A percentile compares a stretch with the other conserved stretches of the same genome.
These are phyloP conservation scores for Scortum barcoo DNA, from an alignment of 2,113 vertebrate species.

Conservation along the genomic window DNA sequence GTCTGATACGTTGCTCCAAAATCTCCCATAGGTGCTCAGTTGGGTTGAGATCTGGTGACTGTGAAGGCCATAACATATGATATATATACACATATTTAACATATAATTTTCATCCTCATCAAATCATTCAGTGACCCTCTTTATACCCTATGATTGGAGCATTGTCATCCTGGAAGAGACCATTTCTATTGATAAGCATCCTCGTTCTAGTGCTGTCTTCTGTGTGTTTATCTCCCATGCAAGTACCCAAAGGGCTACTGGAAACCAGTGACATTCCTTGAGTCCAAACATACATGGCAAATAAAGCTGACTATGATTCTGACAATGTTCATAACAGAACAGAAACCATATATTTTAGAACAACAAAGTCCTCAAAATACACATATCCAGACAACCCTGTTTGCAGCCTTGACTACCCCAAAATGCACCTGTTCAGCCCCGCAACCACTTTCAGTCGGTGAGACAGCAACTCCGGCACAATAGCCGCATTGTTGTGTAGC, in stretches of 20 bases:
- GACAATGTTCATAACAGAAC: not conserved
- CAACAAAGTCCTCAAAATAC: not conserved
- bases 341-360: not conserved
- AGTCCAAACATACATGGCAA: not conserved
- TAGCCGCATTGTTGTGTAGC: constrained; percentile 60
- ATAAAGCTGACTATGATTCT: not conserved
- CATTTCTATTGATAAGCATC: no score
- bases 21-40: no score
- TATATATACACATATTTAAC: no score
- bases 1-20: no score
- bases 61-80: no score
- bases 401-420: not conserved
- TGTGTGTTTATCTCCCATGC: not conserved
- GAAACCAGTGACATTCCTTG: not conserved
- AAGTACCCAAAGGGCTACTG: not conserved
- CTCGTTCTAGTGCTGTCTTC: not conserved
- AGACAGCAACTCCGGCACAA: constrained; percentile 63
- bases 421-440: constrained; percentile 48
- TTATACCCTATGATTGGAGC: no score
- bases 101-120: no score
- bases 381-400: not conserved
- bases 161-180: no score
- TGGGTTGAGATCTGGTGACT: no score
- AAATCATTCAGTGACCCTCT: no score
- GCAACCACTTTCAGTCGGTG: constrained; percentile 50